Evolutionary conservation across 2,113 vertebrate genomes (phyloP).

Genomic region (Malurus alboscapulatus): DNA sequence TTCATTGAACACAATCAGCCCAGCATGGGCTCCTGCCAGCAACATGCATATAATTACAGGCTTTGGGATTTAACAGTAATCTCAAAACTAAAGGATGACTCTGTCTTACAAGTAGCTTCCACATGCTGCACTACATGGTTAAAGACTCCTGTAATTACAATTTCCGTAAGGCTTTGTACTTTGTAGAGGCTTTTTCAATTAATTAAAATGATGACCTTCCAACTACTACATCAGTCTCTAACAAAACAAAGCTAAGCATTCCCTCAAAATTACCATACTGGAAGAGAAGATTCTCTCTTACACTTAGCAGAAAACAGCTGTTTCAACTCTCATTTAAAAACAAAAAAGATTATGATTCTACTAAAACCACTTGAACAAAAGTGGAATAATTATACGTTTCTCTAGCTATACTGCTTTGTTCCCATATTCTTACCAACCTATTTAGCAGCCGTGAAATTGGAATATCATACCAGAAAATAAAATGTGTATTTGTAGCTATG

Average conservation of each 20-base stretch:
- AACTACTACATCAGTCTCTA: constrained; percentile 1
- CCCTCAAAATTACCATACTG: background rate
- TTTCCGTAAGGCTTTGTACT: constrained; percentile 16
- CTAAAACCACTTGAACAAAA: constrained; percentile 27
- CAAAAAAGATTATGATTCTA: background rate
- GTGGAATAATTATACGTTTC: background rate
- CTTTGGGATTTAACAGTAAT: constrained; percentile 40
- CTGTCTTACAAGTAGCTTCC: constrained; percentile 42
- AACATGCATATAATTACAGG: constrained; percentile 43
- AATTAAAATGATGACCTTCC: constrained; percentile 44
- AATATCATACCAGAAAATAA: constrained; percentile 5
- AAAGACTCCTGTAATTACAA: constrained; percentile 50
- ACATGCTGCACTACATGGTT: constrained; percentile 7
- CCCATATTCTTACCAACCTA: background rate
- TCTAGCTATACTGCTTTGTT: background rate
- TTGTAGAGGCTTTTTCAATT: constrained; percentile 30
- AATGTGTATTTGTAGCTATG: background rate
- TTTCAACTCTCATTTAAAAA: background rate
- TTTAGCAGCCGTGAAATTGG: background rate
- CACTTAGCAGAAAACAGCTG: constrained; percentile 2
- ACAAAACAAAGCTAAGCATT: constrained; percentile 22
- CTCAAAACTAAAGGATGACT: constrained; percentile 43
- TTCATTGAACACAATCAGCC: background rate
- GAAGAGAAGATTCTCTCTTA: background rate
- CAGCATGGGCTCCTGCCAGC: constrained; percentile 8